Evolutionary conservation across 2,113 vertebrate genomes (phyloP).

Genomic region (Pteronura brasiliensis): DNA sequence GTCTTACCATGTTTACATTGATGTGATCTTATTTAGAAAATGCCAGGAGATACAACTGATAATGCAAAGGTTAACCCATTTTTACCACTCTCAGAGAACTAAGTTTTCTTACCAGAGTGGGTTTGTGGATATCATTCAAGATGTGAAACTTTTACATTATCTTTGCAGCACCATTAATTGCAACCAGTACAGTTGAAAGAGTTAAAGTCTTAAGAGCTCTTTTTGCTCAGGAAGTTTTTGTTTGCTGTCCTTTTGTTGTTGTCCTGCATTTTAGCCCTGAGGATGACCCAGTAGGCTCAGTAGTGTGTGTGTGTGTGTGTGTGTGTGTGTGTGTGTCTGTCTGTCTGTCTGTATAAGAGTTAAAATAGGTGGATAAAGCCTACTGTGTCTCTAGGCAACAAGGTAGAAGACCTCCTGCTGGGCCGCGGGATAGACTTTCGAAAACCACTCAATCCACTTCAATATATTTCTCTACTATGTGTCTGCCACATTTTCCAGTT

Average conservation of each 20-base stretch:
- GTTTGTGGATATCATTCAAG: neutral
- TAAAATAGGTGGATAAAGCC: neutral
- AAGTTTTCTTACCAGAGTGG: neutral
- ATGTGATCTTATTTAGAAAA: neutral
- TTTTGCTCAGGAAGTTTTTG: neutral
- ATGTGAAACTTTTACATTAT: neutral
- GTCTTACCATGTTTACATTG: neutral
- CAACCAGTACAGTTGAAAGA: neutral
- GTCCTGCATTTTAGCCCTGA: neutral
- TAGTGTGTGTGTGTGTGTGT: too few species aligned
- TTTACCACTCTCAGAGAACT: neutral
- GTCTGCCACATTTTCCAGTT: neutral
- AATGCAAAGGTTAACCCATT: neutral
- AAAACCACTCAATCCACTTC: neutral
- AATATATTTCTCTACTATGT: neutral
- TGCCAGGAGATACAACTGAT: neutral
- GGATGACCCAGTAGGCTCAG: fast-evolving
- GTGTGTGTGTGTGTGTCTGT: neutral
- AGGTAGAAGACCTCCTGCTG: neutral
- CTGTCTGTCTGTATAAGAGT: too few species aligned
- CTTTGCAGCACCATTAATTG: neutral
- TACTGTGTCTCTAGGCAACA: neutral
- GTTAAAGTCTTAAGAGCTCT: neutral
- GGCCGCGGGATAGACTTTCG: neutral
- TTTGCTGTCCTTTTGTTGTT: neutral